Evolutionary conservation across 2,113 vertebrate species (phyloP), one percentile per base, ranked within the genome.

Genomic region (Chlamydotis undulata): DNA sequence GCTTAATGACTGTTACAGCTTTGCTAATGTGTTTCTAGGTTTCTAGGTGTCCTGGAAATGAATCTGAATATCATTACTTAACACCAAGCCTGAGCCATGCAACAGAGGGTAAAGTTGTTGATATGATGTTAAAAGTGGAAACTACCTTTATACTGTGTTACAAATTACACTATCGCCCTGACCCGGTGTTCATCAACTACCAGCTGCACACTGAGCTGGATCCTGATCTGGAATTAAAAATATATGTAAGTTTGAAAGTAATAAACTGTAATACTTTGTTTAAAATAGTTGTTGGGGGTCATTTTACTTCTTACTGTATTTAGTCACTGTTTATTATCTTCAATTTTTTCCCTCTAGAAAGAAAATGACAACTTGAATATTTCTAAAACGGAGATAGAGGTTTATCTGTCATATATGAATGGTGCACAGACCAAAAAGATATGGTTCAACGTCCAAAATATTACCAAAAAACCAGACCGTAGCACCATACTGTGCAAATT

Each of bases 331-430:
- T 93, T 63, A 26, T 76, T 95, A 7, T 81, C 69, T 89, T 77
- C 14, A 4, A 22, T 89, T 78, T 77, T 93, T 75, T 94, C 14
- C 61, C 83, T 96, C 49, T 89, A 99, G 99, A 99, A 99, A 99
- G 98, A 96, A 88, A 97, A 96, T 12, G 99, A 99, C 95, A 90
- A 97, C n/a, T 98, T 99, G 95, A 96, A 98, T 76, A 98, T 99
- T 91, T 98, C 41, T 41, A 41, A 22, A 39, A 83, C 64, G 4
- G 99, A 99, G 74, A 73, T 99, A 49, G 92, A 97, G 50, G 97
- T 94, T 15, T 98, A 98, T n/a, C 96, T 96, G 64, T 98, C 95
- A 3, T 59, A 98, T 33, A 23, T 90, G 71, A 77, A 22, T 41
- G 88, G 89, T 21, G 90, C 93, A 17, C 89, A 95, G 29, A 82